phyloP scores from a whole-genome alignment of 2,797 vertebrate species.

The Bufotes viridis region DNA sequence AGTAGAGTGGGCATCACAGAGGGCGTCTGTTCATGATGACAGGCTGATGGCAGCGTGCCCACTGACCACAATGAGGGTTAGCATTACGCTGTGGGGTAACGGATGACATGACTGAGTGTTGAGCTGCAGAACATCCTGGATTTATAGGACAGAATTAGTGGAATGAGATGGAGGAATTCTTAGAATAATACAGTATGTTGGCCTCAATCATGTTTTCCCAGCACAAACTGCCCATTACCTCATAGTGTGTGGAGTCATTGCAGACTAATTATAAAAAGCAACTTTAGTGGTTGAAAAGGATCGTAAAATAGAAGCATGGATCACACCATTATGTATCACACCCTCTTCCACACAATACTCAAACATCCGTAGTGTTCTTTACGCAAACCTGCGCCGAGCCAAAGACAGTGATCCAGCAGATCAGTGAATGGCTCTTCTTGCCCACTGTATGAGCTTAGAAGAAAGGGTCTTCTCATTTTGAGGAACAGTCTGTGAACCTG shows the following conservation, averaged over 20 bases:
- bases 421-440: too few species aligned
- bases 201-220: neutral
- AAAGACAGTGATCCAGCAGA: neutral
- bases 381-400: neutral
- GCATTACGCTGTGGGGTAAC: neutral
- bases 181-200: neutral
- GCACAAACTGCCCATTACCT: neutral
- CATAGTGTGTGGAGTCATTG: neutral
- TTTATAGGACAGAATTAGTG: neutral
- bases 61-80: slow-evolving; percentile 62
- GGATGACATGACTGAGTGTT: neutral
- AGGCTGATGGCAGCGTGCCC: slow-evolving; percentile 61
- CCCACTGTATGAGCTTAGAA: too few species aligned
- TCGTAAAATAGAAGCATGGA: neutral
- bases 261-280: neutral
- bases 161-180: neutral
- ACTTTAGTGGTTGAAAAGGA: neutral
- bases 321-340: neutral
- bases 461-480: too few species aligned
- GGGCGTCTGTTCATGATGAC: slow-evolving; percentile 7
- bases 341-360: neutral
- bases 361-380: neutral
- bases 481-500: too few species aligned
- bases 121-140: neutral
- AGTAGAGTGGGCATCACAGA: neutral